Percentiles rank a stretch among this genome's conserved stretches.
phyloP scores from a whole-genome alignment of 1,140 invertebrate species.

The Drosophila setifemur region DNA sequence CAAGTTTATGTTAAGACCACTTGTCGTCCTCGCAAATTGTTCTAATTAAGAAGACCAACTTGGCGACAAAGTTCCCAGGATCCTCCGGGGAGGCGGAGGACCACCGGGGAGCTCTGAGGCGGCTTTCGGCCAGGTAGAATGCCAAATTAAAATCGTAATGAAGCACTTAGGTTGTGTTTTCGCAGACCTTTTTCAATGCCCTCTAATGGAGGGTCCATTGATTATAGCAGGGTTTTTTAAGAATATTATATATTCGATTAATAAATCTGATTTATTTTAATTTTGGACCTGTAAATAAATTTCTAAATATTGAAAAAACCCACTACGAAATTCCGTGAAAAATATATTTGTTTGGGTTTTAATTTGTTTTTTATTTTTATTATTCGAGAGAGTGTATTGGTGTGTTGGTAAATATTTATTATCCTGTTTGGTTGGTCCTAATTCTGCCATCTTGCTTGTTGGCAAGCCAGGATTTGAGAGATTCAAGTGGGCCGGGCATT shows the following conservation, averaged over 20 bases:
- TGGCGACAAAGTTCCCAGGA: constrained; percentile 25
- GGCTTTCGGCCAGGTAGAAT: constrained; percentile 53
- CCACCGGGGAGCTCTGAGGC: not conserved
- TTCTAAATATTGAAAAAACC: too few relatives aligned
- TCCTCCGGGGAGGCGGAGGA: too few relatives aligned
- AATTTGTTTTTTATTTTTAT: not conserved
- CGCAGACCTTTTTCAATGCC: constrained; percentile 12
- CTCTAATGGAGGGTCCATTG: not conserved
- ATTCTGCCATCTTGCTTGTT: constrained; percentile 1
- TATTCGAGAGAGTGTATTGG: constrained; percentile 6
- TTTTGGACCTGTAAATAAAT: too few relatives aligned
- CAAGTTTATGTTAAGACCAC: constrained; percentile 62
- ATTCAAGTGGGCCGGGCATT: constrained; percentile 47
- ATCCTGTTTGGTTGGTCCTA: not conserved
- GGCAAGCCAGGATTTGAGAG: constrained; percentile 24
- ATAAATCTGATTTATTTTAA: too few relatives aligned
- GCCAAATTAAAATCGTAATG: constrained; percentile 75
- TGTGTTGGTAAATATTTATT: not conserved
- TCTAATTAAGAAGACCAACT: constrained; percentile 64
- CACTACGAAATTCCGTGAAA: too few relatives aligned
- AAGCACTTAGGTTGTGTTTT: constrained; percentile 54
- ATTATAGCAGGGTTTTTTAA: not conserved
- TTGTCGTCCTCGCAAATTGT: constrained; percentile 68
- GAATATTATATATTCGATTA: too few relatives aligned
- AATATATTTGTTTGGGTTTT: too few relatives aligned